These are phyloP conservation scores for Carassius auratus DNA, from an alignment of 2,113 vertebrate species.

Conservation along the genomic window DNA sequence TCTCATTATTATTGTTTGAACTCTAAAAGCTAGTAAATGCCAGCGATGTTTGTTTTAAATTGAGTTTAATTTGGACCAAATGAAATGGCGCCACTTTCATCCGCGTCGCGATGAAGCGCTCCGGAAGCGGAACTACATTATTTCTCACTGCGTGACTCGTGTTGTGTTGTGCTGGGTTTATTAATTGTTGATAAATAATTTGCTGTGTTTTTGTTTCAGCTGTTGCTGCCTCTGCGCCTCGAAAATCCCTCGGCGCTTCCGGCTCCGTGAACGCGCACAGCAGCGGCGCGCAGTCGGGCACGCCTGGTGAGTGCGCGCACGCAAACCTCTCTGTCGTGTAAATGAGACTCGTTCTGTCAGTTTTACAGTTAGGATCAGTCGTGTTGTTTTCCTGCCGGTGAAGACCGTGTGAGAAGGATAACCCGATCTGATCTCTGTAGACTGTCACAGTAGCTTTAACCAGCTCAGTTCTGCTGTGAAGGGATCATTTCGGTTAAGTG, in stretches of 20 bases:
- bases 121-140: background rate
- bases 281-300: constrained; percentile 60
- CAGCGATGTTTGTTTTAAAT: too few relatives aligned
- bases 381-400: too few relatives aligned
- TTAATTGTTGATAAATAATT: background rate
- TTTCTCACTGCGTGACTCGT: background rate
- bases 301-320: constrained; percentile 74
- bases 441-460: too few relatives aligned
- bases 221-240: constrained; percentile 82
- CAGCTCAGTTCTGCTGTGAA: too few relatives aligned
- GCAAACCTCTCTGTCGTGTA: too few relatives aligned
- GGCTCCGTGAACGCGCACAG: constrained; percentile 63
- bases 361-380: too few relatives aligned
- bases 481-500: too few relatives aligned
- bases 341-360: too few relatives aligned
- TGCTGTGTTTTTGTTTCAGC: constrained; percentile 67
- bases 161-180: background rate
- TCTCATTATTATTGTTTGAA: background rate
- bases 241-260: constrained; percentile 82
- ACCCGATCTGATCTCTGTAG: too few relatives aligned
- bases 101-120: background rate
- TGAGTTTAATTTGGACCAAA: rapidly evolving
- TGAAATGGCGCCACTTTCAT: constrained; percentile 11
- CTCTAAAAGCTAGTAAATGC: background rate
- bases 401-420: too few relatives aligned